Percentiles rank a stretch among this genome's conserved stretches.
Conservation (phyloP, 2,888 invertebrate species). For the Exocentrus adspersus region DNA sequence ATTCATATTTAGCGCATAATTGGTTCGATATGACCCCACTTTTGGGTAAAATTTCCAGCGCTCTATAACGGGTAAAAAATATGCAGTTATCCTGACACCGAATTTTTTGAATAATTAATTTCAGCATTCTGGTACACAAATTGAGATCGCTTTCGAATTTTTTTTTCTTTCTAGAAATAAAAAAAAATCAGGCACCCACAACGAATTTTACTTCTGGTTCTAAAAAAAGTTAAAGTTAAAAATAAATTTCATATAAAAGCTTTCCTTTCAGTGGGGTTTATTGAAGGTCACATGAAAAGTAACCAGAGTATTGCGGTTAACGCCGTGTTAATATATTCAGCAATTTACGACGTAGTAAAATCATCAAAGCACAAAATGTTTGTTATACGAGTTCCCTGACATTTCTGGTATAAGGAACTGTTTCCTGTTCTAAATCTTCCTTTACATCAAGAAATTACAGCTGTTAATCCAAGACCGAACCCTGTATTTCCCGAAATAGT, state of each 20-base stretch:
- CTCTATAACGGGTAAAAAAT: background rate
- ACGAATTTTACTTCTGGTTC: too few relatives aligned
- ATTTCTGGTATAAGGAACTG: background rate
- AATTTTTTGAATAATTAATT: background rate
- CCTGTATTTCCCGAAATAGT: too few relatives aligned
- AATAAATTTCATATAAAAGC: too few relatives aligned
- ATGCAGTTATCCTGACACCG: background rate
- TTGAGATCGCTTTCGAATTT: background rate
- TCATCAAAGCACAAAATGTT: constrained; percentile 1
- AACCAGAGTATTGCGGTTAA: background rate
- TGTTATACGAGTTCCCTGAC: background rate
- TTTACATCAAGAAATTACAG: too few relatives aligned
- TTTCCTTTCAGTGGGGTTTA: background rate
- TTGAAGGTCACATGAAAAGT: background rate
- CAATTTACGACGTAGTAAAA: background rate
- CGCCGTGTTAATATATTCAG: background rate
- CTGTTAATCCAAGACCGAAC: too few relatives aligned
- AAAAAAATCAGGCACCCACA: too few relatives aligned
- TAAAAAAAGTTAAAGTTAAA: too few relatives aligned
- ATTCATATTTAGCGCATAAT: constrained; percentile 1
- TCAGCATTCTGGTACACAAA: too few relatives aligned
- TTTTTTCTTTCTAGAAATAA: background rate
- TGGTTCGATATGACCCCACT: constrained; percentile 1
- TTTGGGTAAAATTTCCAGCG: background rate
- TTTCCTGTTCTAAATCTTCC: background rate